Evolutionary conservation across 1,140 invertebrate genomes (phyloP).

Genomic region (Cryptotermes secundus): DNA sequence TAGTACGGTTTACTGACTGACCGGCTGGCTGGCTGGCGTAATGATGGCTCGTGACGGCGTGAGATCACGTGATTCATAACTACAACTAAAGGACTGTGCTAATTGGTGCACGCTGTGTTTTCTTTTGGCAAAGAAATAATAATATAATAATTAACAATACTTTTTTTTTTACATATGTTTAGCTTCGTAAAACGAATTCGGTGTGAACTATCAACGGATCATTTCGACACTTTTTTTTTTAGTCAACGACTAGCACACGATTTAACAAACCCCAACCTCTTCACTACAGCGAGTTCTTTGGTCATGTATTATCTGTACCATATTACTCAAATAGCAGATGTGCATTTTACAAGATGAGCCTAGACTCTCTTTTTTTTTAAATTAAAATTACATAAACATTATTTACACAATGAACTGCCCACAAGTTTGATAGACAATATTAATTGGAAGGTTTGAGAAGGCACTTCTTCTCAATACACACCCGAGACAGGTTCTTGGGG

Average conservation of each 20-base stretch:
- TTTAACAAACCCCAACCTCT: slow-evolving; percentile 11
- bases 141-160: slow-evolving; percentile 28
- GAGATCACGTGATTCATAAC: slow-evolving; percentile 29
- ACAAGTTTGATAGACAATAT: neutral
- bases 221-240: slow-evolving; percentile 27
- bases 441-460: slow-evolving; percentile 32
- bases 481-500: neutral
- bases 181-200: slow-evolving; percentile 23
- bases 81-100: slow-evolving; percentile 29
- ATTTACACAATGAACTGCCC: slow-evolving; percentile 21
- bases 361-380: neutral
- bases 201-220: slow-evolving; percentile 5
- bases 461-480: slow-evolving; percentile 30
- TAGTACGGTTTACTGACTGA: neutral
- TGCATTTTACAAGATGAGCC: slow-evolving; percentile 14
- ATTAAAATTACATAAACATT: slow-evolving; percentile 23
- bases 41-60: slow-evolving; percentile 14
- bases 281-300: neutral
- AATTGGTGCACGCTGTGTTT: slow-evolving; percentile 19
- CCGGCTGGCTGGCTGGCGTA: neutral
- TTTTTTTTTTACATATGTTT: slow-evolving; percentile 26
- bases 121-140: slow-evolving; percentile 17
- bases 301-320: slow-evolving; percentile 1
- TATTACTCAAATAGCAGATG: slow-evolving; percentile 7
- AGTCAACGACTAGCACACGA: slow-evolving; percentile 30